Conservation (phyloP, 2,113 vertebrate genomes). For the Lagenorhynchus albirostris region DNA sequence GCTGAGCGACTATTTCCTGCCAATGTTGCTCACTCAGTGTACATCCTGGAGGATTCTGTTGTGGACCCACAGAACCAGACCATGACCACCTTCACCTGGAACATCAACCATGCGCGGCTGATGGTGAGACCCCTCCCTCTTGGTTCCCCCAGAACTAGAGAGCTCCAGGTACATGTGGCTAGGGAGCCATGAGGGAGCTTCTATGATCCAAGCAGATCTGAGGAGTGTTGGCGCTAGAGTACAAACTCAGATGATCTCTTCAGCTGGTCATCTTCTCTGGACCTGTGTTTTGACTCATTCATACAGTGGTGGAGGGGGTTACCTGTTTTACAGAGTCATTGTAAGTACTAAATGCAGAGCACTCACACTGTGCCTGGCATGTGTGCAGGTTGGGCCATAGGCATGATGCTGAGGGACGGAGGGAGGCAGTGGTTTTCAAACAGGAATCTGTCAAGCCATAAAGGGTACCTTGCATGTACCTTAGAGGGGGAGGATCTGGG, state of each 20-base stretch:
- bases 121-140: conserved; percentile 84
- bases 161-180: background rate
- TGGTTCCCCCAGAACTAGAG: background rate
- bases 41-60: conserved; percentile 96
- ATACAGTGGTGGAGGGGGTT: background rate
- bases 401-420: background rate
- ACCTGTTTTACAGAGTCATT: background rate
- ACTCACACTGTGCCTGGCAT: background rate
- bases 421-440: background rate
- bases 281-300: background rate
- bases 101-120: conserved; percentile 94
- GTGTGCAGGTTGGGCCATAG: background rate
- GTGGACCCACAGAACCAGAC: conserved; percentile 94
- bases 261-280: background rate
- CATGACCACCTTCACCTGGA: conserved; percentile 97
- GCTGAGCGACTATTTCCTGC: conserved; percentile 93
- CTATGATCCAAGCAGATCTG: background rate
- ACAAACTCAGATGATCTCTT: background rate
- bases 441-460: background rate
- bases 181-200: background rate
- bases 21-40: conserved; percentile 93
- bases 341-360: background rate
- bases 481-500: background rate
- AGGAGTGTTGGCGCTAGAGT: background rate
- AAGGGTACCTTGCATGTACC: background rate